phyloP scores from a whole-genome alignment of 2,797 vertebrate species.

The Tarsius wallacei region DNA sequence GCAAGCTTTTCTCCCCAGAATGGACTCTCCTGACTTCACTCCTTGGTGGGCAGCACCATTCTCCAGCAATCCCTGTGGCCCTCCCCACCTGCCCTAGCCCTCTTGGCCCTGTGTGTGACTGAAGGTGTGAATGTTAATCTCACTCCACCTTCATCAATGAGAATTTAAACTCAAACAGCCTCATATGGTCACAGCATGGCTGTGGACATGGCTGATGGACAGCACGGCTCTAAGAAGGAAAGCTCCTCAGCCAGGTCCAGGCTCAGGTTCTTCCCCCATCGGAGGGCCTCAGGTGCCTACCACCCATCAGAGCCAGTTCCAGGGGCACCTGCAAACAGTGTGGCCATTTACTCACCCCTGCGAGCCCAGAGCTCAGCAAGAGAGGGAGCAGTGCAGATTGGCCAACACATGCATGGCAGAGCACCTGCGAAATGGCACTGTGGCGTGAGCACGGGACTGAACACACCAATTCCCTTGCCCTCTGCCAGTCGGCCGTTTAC shows the following conservation, averaged over 20 bases:
- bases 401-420: not conserved
- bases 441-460: not conserved
- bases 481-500: not conserved
- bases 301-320: no score
- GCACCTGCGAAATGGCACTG: not conserved
- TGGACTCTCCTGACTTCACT: not conserved
- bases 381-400: not conserved
- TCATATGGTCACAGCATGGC: no score
- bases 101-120: accelerated
- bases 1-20: not conserved
- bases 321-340: accelerated
- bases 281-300: no score
- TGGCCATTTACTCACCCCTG: not conserved
- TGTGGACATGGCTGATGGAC: no score
- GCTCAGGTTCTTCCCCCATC: not conserved
- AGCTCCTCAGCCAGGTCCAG: no score
- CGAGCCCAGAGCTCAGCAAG: not conserved
- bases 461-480: not conserved
- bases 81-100: not conserved
- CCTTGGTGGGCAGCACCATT: not conserved
- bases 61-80: not conserved
- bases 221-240: no score
- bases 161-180: no score
- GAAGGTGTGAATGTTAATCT: no score
- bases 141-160: no score